Conservation (phyloP, 1,140 invertebrate genomes). For the Brachionus rubens region DNA sequence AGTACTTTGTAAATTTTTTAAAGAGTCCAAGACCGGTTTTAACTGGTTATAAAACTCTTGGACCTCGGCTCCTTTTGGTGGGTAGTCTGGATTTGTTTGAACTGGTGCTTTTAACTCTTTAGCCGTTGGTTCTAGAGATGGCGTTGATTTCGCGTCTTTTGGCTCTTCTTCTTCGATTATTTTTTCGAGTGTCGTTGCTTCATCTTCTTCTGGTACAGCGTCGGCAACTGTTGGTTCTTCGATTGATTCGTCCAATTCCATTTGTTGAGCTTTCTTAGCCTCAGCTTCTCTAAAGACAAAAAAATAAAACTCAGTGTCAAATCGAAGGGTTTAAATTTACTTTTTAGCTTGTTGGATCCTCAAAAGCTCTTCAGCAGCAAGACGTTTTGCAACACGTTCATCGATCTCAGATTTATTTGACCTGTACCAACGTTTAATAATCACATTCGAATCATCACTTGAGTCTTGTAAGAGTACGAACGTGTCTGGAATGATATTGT, state of each 20-base stretch:
- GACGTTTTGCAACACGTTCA: conserved; percentile 45
- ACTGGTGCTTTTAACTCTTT: conserved; percentile 50
- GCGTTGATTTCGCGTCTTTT: background rate
- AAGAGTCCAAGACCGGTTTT: conserved; percentile 2
- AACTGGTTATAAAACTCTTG: conserved; percentile 49
- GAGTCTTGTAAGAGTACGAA: conserved; percentile 53
- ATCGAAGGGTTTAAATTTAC: background rate
- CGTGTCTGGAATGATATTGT: conserved; percentile 56
- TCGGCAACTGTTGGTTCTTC: conserved; percentile 52
- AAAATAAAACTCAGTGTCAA: too few relatives aligned
- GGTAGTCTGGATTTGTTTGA: conserved; percentile 49
- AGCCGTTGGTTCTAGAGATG: conserved; percentile 28
- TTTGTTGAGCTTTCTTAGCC: background rate
- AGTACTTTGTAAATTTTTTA: conserved; percentile 3
- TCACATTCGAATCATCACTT: conserved; percentile 51
- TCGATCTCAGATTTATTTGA: conserved; percentile 53
- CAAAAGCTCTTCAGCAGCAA: conserved; percentile 49
- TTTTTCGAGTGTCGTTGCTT: background rate
- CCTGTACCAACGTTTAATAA: conserved; percentile 52
- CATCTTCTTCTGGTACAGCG: background rate
- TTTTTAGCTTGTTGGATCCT: conserved; percentile 50
- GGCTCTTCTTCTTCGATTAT: conserved; percentile 14
- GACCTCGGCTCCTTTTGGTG: conserved; percentile 51
- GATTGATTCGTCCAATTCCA: conserved; percentile 27
- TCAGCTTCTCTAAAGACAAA: conserved; percentile 18